These are phyloP conservation scores for Sarotherodon lohbergeri DNA, from an alignment of 2,113 vertebrate genomes.

Conservation along the genomic window DNA sequence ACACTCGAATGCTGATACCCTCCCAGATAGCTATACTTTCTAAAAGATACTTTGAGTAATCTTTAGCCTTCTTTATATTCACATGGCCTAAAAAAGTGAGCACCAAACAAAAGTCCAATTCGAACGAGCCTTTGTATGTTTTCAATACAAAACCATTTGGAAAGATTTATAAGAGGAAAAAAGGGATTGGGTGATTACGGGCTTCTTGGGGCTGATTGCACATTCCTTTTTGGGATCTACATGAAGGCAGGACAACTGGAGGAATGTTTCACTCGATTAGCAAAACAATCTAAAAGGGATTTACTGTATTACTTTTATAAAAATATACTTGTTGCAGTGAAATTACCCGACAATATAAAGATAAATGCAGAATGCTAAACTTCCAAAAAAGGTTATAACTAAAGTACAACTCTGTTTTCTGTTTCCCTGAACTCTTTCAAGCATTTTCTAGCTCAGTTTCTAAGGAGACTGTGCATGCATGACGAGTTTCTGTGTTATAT, in stretches of 20 bases:
- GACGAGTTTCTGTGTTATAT: neutral
- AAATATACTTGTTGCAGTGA: neutral
- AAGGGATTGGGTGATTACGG: neutral
- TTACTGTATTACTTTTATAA: neutral
- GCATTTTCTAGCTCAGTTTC: neutral
- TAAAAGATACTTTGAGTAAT: neutral
- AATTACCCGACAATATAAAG: accelerated
- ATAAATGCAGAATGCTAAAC: neutral
- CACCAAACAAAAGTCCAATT: neutral
- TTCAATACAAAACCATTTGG: neutral
- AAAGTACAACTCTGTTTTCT: neutral
- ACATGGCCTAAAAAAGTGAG: accelerated
- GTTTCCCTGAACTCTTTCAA: neutral
- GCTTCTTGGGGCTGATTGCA: neutral
- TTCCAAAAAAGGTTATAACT: accelerated
- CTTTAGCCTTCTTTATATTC: neutral
- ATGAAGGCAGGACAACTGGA: neutral
- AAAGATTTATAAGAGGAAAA: neutral
- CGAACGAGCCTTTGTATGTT: neutral
- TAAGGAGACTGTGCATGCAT: accelerated
- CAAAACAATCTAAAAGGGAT: neutral
- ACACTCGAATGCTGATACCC: accelerated
- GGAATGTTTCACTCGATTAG: neutral
- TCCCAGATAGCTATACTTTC: neutral
- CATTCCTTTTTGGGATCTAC: neutral